These are phyloP conservation scores for Lepidurus packardi DNA, from an alignment of 1,140 invertebrate species.

Conservation along the genomic window DNA sequence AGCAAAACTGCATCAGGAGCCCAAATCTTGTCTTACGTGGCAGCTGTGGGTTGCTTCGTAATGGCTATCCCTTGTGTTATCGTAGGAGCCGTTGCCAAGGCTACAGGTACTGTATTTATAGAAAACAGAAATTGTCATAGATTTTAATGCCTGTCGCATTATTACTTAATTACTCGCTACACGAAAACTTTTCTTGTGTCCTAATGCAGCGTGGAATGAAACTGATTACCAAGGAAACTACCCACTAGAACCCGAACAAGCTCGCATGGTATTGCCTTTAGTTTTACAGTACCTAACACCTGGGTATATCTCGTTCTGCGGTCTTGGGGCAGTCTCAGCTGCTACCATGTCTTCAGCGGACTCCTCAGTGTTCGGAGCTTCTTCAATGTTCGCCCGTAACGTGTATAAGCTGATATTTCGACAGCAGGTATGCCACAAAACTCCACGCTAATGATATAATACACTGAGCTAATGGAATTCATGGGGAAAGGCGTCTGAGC, in stretches of 20 bases:
- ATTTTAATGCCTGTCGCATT: neutral
- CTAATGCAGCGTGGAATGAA: slow-evolving; percentile 78
- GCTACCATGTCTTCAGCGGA: slow-evolving; percentile 98
- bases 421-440: slow-evolving; percentile 61
- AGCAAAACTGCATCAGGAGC: slow-evolving; percentile 88
- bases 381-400: slow-evolving; percentile 97
- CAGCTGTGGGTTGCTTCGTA: slow-evolving; percentile 86
- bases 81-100: slow-evolving; percentile 92
- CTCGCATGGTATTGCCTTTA: slow-evolving; percentile 91
- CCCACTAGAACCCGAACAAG: slow-evolving; percentile 65
- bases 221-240: slow-evolving; percentile 72
- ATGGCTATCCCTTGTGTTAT: slow-evolving; percentile 95
- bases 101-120: slow-evolving; percentile 63
- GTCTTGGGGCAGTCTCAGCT: slow-evolving; percentile 93
- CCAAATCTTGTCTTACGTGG: slow-evolving; percentile 92
- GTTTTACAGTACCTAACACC: slow-evolving; percentile 94
- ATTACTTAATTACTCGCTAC: neutral
- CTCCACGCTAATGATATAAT: no score
- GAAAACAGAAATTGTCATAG: neutral
- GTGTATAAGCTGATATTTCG: slow-evolving; percentile 95
- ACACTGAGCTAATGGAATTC: neutral
- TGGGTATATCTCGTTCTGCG: slow-evolving; percentile 89
- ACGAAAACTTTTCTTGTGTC: neutral
- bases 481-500: slow-evolving; percentile 70
- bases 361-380: slow-evolving; percentile 91